phyloP scores from a whole-genome alignment of 2,888 invertebrate genomes.

The Aplocera efformata region DNA sequence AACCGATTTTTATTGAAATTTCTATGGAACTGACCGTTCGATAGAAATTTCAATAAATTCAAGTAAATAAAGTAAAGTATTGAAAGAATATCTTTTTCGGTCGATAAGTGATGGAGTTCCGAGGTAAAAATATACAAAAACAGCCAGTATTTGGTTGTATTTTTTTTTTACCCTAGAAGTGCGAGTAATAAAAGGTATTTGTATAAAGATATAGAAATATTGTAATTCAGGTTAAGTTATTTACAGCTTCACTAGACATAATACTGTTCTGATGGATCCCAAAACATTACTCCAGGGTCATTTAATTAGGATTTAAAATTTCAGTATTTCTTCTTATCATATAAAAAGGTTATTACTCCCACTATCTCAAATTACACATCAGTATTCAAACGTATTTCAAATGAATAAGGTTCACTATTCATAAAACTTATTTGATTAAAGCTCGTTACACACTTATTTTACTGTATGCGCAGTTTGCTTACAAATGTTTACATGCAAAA shows the following conservation, averaged over 20 bases:
- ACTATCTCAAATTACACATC: conserved; percentile 38
- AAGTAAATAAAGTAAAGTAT: too few species aligned
- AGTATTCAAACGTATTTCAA: conserved; percentile 4
- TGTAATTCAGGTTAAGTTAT: too few species aligned
- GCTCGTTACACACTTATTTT: conserved; percentile 8
- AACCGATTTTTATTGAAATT: too few species aligned
- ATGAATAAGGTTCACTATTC: conserved; percentile 2
- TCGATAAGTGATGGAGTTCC: too few species aligned
- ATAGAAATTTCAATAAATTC: too few species aligned
- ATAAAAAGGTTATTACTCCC: conserved; percentile 64
- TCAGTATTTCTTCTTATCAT: conserved; percentile 22
- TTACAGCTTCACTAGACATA: conserved; percentile 7
- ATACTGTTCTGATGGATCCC: conserved; percentile 23
- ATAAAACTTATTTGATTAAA: conserved; percentile 2
- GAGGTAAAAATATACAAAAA: too few species aligned
- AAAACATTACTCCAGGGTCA: conserved; percentile 17
- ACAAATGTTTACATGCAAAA: conserved; percentile 1
- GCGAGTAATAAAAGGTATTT: too few species aligned
- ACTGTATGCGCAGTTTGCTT: conserved; percentile 5
- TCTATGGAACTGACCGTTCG: too few species aligned
- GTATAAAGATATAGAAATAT: too few species aligned
- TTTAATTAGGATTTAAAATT: conserved; percentile 26
- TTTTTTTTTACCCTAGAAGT: too few species aligned
- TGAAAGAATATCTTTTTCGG: too few species aligned
- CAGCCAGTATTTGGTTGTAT: too few species aligned